Conservation (phyloP, 2,113 vertebrate species). For the Epinephelus cyanopodus region DNA sequence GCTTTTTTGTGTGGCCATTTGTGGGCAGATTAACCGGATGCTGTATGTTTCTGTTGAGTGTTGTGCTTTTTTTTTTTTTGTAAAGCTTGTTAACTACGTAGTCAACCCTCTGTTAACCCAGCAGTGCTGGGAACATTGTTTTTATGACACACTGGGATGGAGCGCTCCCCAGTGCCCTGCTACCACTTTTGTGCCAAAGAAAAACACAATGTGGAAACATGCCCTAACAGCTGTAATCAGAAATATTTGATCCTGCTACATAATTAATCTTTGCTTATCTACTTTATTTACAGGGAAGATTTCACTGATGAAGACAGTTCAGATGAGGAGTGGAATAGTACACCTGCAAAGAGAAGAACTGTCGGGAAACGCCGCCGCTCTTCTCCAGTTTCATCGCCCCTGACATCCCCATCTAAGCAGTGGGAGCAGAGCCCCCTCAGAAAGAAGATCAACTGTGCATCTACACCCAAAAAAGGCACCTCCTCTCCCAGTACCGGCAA, state of each 20-base stretch:
- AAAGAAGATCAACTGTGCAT: constrained; percentile 14
- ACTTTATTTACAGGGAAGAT: constrained; percentile 40
- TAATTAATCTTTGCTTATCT: neutral
- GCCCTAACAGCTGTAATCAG: neutral
- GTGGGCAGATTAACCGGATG: no score
- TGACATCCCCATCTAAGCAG: constrained; percentile 33
- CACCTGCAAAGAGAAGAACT: constrained; percentile 26
- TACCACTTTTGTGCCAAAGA: no score
- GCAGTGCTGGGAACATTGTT: no score
- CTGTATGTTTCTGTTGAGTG: no score
- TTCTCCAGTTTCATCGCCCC: constrained; percentile 2
- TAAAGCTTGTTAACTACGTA: no score
- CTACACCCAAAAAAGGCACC: constrained; percentile 20
- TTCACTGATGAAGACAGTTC: constrained; percentile 42
- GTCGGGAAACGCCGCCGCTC: constrained; percentile 18
- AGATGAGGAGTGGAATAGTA: constrained; percentile 26
- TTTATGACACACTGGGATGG: no score
- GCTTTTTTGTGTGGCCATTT: no score
- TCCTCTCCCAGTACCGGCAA: neutral
- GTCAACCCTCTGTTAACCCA: no score
- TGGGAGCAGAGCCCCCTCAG: neutral
- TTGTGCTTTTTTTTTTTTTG: no score
- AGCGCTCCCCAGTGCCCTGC: no score
- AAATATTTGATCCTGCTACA: neutral
- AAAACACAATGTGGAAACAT: neutral